phyloP scores from a whole-genome alignment of 2,113 vertebrate genomes.

The Pygoscelis antarcticus region DNA sequence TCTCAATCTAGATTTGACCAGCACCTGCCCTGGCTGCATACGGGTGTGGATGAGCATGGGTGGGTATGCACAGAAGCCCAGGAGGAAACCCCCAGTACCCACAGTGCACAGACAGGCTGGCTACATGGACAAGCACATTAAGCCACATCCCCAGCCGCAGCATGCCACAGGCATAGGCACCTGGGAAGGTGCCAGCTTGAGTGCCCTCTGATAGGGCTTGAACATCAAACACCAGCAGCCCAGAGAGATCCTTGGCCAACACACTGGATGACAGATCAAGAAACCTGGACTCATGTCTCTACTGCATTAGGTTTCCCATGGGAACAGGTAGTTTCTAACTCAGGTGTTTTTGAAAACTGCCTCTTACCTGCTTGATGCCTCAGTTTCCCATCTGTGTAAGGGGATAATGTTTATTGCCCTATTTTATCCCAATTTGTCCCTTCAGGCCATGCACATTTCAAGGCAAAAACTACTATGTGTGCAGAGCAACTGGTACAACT shows the following conservation, averaged over 20 bases:
- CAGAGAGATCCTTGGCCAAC: not conserved
- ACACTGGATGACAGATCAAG: not conserved
- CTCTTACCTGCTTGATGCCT: not conserved
- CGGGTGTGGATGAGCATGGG: accelerated
- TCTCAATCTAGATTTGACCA: accelerated
- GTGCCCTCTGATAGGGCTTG: accelerated
- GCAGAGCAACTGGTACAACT: not conserved
- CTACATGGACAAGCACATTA: accelerated
- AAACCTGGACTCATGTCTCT: not conserved
- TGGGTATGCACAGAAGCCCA: not conserved
- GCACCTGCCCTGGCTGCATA: not conserved
- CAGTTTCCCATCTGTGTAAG: not conserved
- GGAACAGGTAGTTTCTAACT: not conserved
- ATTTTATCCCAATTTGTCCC: not conserved
- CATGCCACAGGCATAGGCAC: too few species aligned
- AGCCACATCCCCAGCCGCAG: not conserved
- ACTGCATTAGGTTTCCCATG: not conserved
- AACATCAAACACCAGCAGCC: not conserved
- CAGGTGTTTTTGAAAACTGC: not conserved
- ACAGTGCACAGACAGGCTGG: not conserved
- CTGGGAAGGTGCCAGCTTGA: not conserved
- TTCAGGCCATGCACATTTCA: accelerated
- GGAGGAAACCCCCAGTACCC: not conserved
- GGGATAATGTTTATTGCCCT: not conserved
- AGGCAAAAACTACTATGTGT: accelerated